Conservation (phyloP, 2,113 vertebrate genomes). For the Halcyon malimbica region DNA sequence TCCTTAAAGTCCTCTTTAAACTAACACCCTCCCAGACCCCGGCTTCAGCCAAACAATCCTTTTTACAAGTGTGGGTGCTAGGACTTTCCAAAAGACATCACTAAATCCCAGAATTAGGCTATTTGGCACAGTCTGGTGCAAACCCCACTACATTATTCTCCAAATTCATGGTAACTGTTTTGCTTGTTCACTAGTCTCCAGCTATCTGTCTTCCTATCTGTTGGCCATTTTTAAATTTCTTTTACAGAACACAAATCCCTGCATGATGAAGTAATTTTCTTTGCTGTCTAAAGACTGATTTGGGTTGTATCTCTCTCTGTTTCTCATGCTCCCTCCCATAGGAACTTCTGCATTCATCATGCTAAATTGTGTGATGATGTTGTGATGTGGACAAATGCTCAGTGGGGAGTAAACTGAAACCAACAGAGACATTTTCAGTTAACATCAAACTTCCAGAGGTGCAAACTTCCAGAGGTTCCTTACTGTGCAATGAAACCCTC, state of each 20-base stretch:
- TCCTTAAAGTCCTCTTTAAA: neutral
- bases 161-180: neutral
- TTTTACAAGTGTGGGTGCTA: neutral
- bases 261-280: neutral
- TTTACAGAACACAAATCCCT: neutral
- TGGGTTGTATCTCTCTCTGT: neutral
- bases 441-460: conserved; percentile 33
- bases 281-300: neutral
- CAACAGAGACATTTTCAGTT: conserved; percentile 38
- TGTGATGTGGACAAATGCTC: neutral
- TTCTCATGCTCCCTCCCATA: neutral
- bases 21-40: neutral
- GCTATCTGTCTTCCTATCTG: neutral
- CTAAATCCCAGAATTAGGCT: neutral
- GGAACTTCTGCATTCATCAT: neutral
- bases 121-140: neutral
- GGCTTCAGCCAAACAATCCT: neutral
- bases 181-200: neutral
- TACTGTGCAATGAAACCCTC: conserved; percentile 32
- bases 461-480: neutral
- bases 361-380: neutral
- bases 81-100: neutral
- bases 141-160: neutral
- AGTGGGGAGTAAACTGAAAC: neutral
- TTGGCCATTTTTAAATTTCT: neutral